Evolutionary conservation across 1,140 invertebrate genomes (phyloP), one percentile per base, ranked within the genome.

Genomic region (Episyrphus balteatus): DNA sequence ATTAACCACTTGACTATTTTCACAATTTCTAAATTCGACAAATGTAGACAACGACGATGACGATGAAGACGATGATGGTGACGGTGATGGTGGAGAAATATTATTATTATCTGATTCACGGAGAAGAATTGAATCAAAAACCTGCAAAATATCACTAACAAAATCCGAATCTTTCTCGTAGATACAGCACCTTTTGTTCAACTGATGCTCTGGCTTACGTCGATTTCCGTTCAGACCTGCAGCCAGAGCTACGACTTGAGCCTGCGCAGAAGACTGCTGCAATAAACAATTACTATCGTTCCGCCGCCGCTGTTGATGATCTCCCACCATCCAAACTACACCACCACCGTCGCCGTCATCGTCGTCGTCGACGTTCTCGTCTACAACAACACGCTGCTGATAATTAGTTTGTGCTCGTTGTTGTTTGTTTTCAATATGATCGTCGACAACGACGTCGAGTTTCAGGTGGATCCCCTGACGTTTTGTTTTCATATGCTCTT

Each of bases 401-500:
- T 12, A 45, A 45, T 10, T 32, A 13, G 11, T 45, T 36, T 21
- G 34, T 45, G 13, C 33, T 37, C 31, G 34, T 45, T 45, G 33
- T 18, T 26, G 21, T 26, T 26, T 26, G 21, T 26, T 26, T 26
- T 26, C 21, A 26, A 26, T 26, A 26, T 26, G n/a, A 40, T 49
- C 42, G 36, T 18, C 41, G 33, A 41, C 13, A 38, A 26, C n/a
- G 6, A 45, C 39, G 37, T 46, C 44, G 18, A 30, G 21, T 13
- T 50, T 42, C 37, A 50, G 13, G 33, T 45, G 40, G 3, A 50
- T 50, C 18, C 30, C 44, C 17, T 38, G 49, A 9, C 44, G 36
- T 44, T 48, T 44, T 30, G 46, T 41, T 41, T 41, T 41, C 15
- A 14, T 5, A 3, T 37, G 36, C 36, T 37, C 5, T 6, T 37